Evolutionary conservation across 2,888 invertebrate species (phyloP).

Genomic region (Spatulosminthurus flaviceps): DNA sequence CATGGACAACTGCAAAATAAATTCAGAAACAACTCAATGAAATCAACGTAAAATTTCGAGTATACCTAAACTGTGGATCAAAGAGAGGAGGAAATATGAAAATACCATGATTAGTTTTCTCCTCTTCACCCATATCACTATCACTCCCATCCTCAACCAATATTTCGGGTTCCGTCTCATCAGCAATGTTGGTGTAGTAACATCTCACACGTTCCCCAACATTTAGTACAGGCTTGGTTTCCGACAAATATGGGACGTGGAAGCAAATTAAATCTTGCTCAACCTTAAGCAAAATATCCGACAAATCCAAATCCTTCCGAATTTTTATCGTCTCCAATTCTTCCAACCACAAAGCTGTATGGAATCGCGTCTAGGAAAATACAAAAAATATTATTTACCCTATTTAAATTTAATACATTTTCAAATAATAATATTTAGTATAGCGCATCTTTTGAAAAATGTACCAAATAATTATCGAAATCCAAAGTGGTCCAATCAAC

Average conservation of each 20-base stretch:
- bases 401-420: no score
- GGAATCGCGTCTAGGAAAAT: background rate
- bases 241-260: constrained; percentile 2
- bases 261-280: background rate
- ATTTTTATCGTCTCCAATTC: constrained; percentile 23
- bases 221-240: constrained; percentile 5
- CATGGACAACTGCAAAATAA: constrained; percentile 12
- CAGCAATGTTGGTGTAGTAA: background rate
- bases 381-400: background rate
- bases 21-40: background rate
- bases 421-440: no score
- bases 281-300: background rate
- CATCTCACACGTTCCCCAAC: background rate
- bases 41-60: background rate
- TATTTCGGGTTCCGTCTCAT: background rate
- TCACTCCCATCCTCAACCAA: background rate
- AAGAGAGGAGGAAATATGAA: no score
- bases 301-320: constrained; percentile 23
- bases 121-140: background rate
- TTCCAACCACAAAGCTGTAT: constrained; percentile 16
- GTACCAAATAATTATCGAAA: constrained; percentile 28
- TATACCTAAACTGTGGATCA: no score
- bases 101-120: background rate
- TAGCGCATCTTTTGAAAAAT: no score
- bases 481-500: constrained; percentile 3